phyloP scores from a whole-genome alignment of 2,113 vertebrate genomes.

The Accipiter virgatus region DNA sequence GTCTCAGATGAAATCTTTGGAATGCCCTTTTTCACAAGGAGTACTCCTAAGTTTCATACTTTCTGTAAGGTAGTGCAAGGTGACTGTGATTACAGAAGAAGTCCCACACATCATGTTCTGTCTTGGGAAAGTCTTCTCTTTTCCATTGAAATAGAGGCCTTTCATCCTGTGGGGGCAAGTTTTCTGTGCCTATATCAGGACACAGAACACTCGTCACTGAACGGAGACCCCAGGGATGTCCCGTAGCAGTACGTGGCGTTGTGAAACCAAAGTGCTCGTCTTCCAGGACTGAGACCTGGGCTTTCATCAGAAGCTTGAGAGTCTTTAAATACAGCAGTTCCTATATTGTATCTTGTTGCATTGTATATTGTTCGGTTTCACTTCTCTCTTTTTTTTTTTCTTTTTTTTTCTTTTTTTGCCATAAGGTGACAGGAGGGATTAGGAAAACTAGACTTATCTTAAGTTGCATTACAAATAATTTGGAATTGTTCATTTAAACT shows the following conservation, averaged over 20 bases:
- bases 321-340: not conserved
- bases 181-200: not conserved
- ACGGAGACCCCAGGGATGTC: not conserved
- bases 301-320: not conserved
- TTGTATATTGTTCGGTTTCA: not conserved
- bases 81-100: not conserved
- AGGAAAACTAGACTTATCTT: not conserved
- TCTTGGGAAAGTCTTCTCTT: not conserved
- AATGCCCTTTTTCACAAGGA: not conserved
- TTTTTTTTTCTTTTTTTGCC: not conserved
- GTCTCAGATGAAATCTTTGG: not conserved
- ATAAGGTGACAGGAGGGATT: not conserved
- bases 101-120: not conserved
- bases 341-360: not conserved
- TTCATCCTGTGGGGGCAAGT: not conserved
- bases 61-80: not conserved
- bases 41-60: not conserved
- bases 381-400: not conserved
- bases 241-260: not conserved
- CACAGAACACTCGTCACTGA: too few species aligned
- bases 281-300: not conserved
- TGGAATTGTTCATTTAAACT: not conserved
- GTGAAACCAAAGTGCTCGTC: not conserved
- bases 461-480: not conserved
- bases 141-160: not conserved